Conservation (phyloP, 2,888 invertebrate genomes). For the Mesorhabditis belari region DNA sequence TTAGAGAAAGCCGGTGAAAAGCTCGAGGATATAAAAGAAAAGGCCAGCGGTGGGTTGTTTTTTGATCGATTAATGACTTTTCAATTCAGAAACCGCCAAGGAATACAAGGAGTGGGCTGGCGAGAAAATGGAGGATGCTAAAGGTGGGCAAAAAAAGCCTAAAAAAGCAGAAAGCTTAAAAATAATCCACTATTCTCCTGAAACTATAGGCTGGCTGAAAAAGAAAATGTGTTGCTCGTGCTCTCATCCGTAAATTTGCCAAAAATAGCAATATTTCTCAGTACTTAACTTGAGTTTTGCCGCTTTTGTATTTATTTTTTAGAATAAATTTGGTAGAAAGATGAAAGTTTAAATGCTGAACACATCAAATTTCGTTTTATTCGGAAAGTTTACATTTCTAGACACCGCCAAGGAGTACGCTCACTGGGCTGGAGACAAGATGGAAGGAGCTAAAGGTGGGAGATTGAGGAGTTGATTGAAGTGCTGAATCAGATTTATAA, state of each 20-base stretch:
- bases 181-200: neutral
- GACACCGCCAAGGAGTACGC: neutral
- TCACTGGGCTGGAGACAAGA: neutral
- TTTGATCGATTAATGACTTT: neutral
- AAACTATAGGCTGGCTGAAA: too few species aligned
- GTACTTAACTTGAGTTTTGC: too few species aligned
- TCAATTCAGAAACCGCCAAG: neutral
- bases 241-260: too few species aligned
- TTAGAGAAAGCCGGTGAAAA: neutral
- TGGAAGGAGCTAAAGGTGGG: neutral
- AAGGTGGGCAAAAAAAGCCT: neutral
- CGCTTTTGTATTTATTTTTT: too few species aligned
- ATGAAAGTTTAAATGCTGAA: too few species aligned
- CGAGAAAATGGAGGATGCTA: neutral
- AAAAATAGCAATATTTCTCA: too few species aligned
- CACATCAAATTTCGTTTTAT: too few species aligned
- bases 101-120: neutral
- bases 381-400: neutral
- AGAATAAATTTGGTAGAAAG: too few species aligned
- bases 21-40: neutral
- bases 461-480: too few species aligned
- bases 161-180: too few species aligned
- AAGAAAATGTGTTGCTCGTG: too few species aligned
- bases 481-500: too few species aligned
- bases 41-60: neutral